phyloP scores from a whole-genome alignment of 1,140 invertebrate species.

The Lepidurus couesii region DNA sequence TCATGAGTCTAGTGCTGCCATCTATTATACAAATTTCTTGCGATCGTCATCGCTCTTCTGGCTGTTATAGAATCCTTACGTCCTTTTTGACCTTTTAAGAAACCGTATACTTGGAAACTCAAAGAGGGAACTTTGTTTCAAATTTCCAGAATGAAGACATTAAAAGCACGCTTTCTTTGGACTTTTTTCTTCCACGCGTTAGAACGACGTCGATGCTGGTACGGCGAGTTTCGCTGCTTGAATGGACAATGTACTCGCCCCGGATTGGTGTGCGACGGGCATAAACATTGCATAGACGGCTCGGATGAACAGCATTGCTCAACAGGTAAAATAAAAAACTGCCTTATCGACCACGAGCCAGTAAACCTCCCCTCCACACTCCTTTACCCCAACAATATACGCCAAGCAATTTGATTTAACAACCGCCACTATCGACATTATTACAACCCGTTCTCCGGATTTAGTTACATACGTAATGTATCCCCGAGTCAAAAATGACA shows the following conservation, averaged over 20 bases:
- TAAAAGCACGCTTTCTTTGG: background rate
- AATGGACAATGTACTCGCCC: conserved; percentile 48
- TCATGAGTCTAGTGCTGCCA: too few species aligned
- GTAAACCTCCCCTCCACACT: too few species aligned
- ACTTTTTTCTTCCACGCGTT: conserved; percentile 30
- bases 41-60: background rate
- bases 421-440: too few species aligned
- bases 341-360: background rate
- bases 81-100: too few species aligned
- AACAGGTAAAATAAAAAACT: conserved; percentile 37
- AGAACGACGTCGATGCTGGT: conserved; percentile 46
- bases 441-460: too few species aligned
- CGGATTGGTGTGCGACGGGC: conserved; percentile 47
- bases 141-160: too few species aligned
- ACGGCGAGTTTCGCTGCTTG: conserved; percentile 44
- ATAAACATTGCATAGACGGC: conserved; percentile 44
- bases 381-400: too few species aligned
- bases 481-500: too few species aligned
- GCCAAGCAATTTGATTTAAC: too few species aligned
- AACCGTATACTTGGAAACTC: too few species aligned
- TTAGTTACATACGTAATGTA: too few species aligned
- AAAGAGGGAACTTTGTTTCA: too few species aligned
- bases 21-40: background rate
- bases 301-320: conserved; percentile 45
- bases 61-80: background rate